Conservation (phyloP, 2,797 vertebrate species). For the Halcyon leucocephala region DNA sequence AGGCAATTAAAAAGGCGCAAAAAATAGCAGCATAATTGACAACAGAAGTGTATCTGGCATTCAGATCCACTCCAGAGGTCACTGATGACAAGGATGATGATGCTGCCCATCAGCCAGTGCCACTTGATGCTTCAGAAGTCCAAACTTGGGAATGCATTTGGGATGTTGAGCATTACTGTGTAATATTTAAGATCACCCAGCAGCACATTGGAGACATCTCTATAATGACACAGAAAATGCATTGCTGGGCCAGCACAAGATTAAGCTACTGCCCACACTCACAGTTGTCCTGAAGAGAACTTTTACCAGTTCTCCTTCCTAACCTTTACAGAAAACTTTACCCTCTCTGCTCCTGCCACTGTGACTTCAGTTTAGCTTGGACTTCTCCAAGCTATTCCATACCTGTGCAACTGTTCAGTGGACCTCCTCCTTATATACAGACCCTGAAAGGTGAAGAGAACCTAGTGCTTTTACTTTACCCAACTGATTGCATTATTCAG, state of each 20-base stretch:
- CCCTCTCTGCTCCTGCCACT: background rate
- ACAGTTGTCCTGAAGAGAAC: background rate
- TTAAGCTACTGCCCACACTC: background rate
- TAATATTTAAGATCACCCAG: background rate
- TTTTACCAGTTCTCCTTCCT: background rate
- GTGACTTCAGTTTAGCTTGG: background rate
- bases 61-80: background rate
- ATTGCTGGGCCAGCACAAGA: background rate
- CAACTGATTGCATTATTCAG: background rate
- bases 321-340: background rate
- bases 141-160: background rate
- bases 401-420: background rate
- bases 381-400: background rate
- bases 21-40: background rate
- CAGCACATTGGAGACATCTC: background rate
- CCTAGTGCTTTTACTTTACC: background rate
- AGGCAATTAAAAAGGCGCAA: background rate
- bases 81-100: background rate
- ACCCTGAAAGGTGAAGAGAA: background rate
- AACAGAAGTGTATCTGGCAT: background rate
- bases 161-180: background rate
- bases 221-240: background rate
- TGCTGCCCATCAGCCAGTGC: background rate
- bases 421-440: background rate
- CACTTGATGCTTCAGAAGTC: background rate